Percentiles rank a stretch among this genome's conserved stretches.
phyloP scores from a whole-genome alignment of 1,140 invertebrate genomes.

The Triops longicaudatus region DNA sequence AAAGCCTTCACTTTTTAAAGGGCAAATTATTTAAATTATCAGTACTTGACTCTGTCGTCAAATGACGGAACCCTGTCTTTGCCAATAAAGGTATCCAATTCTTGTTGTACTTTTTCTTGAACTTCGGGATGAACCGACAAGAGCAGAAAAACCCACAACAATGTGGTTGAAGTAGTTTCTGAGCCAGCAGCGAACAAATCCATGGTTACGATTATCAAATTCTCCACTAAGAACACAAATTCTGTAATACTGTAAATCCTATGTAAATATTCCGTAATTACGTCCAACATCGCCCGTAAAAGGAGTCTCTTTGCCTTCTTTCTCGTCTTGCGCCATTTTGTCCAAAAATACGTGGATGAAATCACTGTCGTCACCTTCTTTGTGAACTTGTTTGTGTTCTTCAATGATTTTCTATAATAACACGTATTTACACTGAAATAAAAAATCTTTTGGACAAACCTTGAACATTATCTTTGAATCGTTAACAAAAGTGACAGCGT shows the following conservation, averaged over 20 bases:
- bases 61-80: constrained; percentile 31
- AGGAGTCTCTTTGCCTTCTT: background rate
- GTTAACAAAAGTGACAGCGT: background rate
- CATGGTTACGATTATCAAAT: background rate
- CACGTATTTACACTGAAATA: too few species aligned
- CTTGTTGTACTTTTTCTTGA: constrained; percentile 36
- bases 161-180: constrained; percentile 38
- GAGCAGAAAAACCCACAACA: constrained; percentile 38
- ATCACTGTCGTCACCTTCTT: constrained; percentile 16
- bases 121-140: constrained; percentile 36
- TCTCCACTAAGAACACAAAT: background rate
- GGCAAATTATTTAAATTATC: background rate
- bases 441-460: background rate
- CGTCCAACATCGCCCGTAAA: constrained; percentile 1
- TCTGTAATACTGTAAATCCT: background rate
- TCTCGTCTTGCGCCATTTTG: constrained; percentile 20
- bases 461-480: background rate
- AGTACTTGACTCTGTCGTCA: constrained; percentile 29
- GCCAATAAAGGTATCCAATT: constrained; percentile 37
- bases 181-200: constrained; percentile 26
- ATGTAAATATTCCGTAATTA: background rate
- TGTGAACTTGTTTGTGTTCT: background rate
- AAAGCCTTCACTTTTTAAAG: background rate
- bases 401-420: constrained; percentile 13
- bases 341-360: constrained; percentile 26